A percentile compares a stretch with the other conserved stretches of the same genome.
These are phyloP conservation scores for Trogon melanurus DNA, from an alignment of 2,113 vertebrate genomes.

Conservation along the genomic window DNA sequence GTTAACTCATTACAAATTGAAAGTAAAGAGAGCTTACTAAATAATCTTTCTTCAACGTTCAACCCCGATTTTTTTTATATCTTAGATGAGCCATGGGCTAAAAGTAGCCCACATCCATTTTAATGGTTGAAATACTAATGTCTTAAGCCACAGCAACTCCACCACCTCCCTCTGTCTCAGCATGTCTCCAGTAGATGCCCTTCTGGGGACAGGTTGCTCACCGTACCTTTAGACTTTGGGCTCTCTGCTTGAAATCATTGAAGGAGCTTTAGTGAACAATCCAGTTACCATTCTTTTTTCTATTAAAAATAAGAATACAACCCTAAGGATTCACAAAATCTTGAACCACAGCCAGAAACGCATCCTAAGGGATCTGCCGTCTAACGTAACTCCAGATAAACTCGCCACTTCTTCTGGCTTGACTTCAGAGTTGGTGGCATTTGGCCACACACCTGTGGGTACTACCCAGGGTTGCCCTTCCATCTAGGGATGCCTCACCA, in stretches of 20 bases:
- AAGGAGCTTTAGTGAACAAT: neutral
- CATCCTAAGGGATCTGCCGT: neutral
- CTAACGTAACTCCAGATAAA: neutral
- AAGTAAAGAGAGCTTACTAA: neutral
- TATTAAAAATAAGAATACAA: neutral
- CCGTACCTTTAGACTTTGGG: neutral
- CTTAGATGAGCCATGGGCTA: neutral
- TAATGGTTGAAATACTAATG: neutral
- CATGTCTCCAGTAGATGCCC: neutral
- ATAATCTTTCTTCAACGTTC: neutral
- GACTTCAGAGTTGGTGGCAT: accelerated
- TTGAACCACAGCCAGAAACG: neutral
- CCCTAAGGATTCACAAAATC: neutral
- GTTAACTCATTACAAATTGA: neutral
- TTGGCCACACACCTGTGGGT: neutral
- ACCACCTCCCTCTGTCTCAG: neutral
- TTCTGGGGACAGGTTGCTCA: neutral
- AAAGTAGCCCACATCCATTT: neutral
- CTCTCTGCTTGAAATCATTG: neutral
- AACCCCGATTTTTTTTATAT: accelerated
- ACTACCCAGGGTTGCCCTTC: neutral
- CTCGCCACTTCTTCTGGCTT: neutral
- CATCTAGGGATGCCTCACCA: neutral
- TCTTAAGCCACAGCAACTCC: neutral
- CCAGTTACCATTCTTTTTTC: neutral